Percentiles rank a stretch among this genome's conserved stretches.
These are phyloP conservation scores for Procambarus clarkii DNA, from an alignment of 1,140 invertebrate genomes.

Conservation along the genomic window DNA sequence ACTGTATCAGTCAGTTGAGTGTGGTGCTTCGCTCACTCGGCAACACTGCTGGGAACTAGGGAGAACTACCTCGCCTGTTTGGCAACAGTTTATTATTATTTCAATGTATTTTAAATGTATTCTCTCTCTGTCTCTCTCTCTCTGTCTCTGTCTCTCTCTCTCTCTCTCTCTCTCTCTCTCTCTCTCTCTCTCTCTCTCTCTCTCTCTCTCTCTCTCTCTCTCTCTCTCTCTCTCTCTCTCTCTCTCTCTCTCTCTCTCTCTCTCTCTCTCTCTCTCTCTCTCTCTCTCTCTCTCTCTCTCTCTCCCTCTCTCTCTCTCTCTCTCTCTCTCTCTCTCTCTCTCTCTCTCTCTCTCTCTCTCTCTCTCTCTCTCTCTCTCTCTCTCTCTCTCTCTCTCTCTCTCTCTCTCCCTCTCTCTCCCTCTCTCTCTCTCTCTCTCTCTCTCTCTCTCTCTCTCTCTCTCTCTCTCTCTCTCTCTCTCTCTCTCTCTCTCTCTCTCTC, in stretches of 20 bases:
- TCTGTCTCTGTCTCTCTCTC: neutral
- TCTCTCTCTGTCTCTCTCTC: neutral
- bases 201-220: neutral
- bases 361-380: neutral
- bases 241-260: neutral
- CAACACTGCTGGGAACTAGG: too few species aligned
- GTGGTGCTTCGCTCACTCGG: too few species aligned
- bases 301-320: too few species aligned
- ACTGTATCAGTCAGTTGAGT: too few species aligned
- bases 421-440: constrained; percentile 18
- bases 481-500: neutral
- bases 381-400: constrained; percentile 1
- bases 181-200: neutral
- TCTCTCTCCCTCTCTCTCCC: neutral
- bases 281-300: neutral
- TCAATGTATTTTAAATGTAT: neutral
- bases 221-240: neutral
- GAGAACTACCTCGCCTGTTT: too few species aligned
- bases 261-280: neutral
- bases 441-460: constrained; percentile 12
- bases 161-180: neutral
- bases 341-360: too few species aligned
- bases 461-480: constrained; percentile 18
- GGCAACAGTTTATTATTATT: too few species aligned
- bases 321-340: too few species aligned